Percentiles rank a stretch among this genome's conserved stretches.
Conservation (phyloP, 53 echinoderm and acorn worm species). For the Holothuria scabra region DNA sequence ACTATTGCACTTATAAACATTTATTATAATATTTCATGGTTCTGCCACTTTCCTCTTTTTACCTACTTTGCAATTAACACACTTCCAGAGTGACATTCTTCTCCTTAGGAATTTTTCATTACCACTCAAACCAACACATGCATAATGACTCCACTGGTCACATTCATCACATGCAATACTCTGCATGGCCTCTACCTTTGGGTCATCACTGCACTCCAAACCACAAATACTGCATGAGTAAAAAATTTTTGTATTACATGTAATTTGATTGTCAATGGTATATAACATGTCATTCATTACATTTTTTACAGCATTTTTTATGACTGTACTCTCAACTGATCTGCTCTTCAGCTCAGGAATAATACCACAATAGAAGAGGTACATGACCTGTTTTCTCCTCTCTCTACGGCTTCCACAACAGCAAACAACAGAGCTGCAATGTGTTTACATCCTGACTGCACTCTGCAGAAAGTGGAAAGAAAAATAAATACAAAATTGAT, state of each 20-base stretch:
- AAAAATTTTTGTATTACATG: neutral
- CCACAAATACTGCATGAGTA: neutral
- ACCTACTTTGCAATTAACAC: neutral
- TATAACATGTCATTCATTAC: constrained; percentile 61
- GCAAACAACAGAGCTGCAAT: neutral
- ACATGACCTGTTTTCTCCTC: neutral
- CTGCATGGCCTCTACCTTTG: neutral
- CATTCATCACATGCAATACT: constrained; percentile 13
- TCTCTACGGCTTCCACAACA: constrained; percentile 40
- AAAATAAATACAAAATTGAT: too few relatives aligned
- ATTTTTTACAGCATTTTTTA: constrained; percentile 52
- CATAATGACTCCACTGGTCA: neutral
- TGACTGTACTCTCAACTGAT: constrained; percentile 43
- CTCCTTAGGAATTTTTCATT: neutral
- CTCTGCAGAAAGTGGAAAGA: neutral
- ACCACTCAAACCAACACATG: neutral
- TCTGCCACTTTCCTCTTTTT: neutral
- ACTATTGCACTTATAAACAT: too few relatives aligned
- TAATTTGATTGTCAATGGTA: constrained; percentile 30
- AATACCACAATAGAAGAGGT: constrained; percentile 55
- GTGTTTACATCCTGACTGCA: constrained; percentile 15
- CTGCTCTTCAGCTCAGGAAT: constrained; percentile 56
- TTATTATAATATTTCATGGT: too few relatives aligned
- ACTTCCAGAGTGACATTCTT: constrained; percentile 3
- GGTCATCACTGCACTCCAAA: neutral